These are phyloP conservation scores for Antheraea assamensis DNA, from an alignment of 2,888 invertebrate species.

Conservation along the genomic window DNA sequence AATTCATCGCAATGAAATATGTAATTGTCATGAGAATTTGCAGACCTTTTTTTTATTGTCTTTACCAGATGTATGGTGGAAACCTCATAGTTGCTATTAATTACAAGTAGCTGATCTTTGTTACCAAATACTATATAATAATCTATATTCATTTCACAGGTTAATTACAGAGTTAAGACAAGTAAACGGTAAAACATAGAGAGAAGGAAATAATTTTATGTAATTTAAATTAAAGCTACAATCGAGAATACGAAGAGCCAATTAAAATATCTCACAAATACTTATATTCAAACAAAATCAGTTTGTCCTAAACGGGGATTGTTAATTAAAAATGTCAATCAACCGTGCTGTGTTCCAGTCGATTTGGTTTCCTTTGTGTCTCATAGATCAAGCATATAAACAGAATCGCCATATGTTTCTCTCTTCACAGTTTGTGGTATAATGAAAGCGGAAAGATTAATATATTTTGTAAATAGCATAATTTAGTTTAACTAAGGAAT, in stretches of 20 bases:
- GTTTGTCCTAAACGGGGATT: conserved; percentile 45
- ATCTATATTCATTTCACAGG: not conserved
- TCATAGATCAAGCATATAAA: conserved; percentile 42
- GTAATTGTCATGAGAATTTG: no score
- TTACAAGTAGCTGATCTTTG: not conserved
- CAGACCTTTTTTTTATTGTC: not conserved
- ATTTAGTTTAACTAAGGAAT: not conserved
- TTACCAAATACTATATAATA: not conserved
- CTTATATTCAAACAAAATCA: conserved; percentile 13
- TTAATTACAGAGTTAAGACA: not conserved
- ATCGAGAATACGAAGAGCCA: conserved; percentile 7
- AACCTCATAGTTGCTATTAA: not conserved
- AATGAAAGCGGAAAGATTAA: not conserved
- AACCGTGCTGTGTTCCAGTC: conserved; percentile 39
- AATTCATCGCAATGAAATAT: no score
- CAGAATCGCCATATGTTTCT: not conserved
- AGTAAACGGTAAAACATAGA: not conserved
- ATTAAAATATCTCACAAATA: conserved; percentile 12
- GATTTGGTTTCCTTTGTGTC: conserved; percentile 48
- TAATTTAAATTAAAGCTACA: conserved; percentile 5
- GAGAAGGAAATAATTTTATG: not conserved
- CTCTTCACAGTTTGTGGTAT: not conserved
- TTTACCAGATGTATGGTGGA: not conserved
- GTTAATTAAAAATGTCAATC: conserved; percentile 78
- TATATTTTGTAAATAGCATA: not conserved